phyloP scores from a whole-genome alignment of 2,113 vertebrate species.

The Loxodonta africana region DNA sequence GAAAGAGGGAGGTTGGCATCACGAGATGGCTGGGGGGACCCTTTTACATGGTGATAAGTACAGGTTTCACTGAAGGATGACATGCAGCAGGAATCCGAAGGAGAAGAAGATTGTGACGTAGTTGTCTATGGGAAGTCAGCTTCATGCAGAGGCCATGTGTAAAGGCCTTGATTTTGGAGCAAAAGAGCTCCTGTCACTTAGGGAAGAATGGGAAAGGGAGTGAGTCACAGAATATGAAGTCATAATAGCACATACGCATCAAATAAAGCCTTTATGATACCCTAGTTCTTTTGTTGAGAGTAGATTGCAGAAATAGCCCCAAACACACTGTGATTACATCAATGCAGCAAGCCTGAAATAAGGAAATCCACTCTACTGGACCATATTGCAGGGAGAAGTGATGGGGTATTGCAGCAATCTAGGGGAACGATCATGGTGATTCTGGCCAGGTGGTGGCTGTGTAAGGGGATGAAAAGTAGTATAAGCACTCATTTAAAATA shows the following conservation, averaged over 20 bases:
- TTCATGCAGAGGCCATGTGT: background rate
- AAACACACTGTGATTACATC: background rate
- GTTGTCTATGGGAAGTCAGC: background rate
- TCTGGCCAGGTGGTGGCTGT: background rate
- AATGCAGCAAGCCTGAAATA: background rate
- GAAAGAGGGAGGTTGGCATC: too few species aligned
- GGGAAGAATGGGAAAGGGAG: background rate
- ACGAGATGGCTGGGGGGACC: fast-evolving
- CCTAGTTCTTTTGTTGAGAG: background rate
- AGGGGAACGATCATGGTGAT: background rate
- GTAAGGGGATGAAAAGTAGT: background rate
- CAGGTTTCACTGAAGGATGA: background rate
- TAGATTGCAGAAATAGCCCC: background rate
- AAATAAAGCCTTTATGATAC: fast-evolving
- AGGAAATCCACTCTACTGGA: background rate
- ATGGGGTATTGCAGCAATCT: background rate
- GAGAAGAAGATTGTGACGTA: too few species aligned
- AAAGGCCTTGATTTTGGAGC: background rate
- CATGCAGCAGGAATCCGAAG: background rate
- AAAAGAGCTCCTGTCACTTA: background rate
- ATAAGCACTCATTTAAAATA: background rate
- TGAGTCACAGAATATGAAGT: background rate
- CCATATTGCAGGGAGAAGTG: background rate
- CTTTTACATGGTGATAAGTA: background rate
- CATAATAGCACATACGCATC: too few species aligned